Evolutionary conservation across 2,888 invertebrate species (phyloP), one percentile per base, ranked within the genome.

Genomic region (Ophion ellenae): DNA sequence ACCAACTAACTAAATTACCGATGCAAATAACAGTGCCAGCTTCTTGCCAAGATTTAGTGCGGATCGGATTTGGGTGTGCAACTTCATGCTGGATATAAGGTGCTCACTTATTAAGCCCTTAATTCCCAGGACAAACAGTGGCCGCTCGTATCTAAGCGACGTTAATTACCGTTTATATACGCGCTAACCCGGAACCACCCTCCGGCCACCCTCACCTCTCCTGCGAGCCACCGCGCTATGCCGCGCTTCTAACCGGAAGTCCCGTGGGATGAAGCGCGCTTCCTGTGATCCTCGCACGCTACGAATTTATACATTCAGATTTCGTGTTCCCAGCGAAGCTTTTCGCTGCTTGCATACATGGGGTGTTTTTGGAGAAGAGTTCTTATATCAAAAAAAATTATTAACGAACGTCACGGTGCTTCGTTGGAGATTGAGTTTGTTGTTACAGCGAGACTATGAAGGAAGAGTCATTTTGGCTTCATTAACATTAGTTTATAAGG

Each of bases 21-120:
- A 93, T 93, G 93, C 93, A 93, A 93, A 93, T 93, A 92, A 92
- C 90, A 91, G 91, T 90, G 90, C 88, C 90, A 89, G 90, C 91
- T 91, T 91, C 92, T 90, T 90, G 90, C 91, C 90, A 92, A 91
- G 92, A 93, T 93, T 92, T 91, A 90, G 87, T 90, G 90, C 89
- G 90, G 91, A 91, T 93, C 91, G 91, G 91, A 91, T 91, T 91
- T 91, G 89, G 89, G 87, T 90, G 88, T 71, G 81, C 86, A 91
- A 90, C 88, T 90, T 91, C 64, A 32, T 11, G 77, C 74, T 40
- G n/a, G 83, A 82, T 53, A 88, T 28, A 61, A 78, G 74, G 45
- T 75, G 81, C 70, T 90, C 91, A 91, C 92, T 93, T 92, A 92
- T 90, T 90, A 90, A 91, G 89, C 91, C 90, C 92, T 93, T 92